Conservation (phyloP, 2,888 invertebrate genomes). For the Mesochorus sp. region DNA sequence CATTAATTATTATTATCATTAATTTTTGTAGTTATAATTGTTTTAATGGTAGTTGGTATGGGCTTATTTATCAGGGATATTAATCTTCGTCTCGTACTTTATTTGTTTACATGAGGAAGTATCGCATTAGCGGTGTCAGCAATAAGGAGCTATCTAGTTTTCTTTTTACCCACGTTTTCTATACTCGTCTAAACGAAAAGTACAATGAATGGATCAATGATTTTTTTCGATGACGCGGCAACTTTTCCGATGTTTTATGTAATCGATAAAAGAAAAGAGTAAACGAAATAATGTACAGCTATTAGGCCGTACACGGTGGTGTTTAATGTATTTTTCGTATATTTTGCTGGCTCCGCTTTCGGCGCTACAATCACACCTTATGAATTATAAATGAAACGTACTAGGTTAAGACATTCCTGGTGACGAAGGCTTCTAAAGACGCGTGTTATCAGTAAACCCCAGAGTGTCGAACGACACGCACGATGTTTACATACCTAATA, state of each 20-base stretch:
- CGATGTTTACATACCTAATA: conserved; percentile 34
- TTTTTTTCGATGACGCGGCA: neutral
- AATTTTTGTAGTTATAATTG: conserved; percentile 29
- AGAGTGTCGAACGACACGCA: conserved; percentile 21
- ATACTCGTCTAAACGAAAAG: neutral
- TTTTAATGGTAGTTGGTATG: conserved; percentile 40
- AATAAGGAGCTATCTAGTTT: conserved; percentile 36
- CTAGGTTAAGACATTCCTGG: neutral
- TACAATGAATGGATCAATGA: neutral
- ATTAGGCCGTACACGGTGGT: neutral
- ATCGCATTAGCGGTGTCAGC: conserved; percentile 42
- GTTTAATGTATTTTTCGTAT: too few relatives aligned
- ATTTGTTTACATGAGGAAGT: conserved; percentile 17
- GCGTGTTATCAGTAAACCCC: conserved; percentile 8
- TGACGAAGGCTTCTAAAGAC: neutral
- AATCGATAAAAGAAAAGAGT: neutral
- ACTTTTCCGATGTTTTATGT: too few relatives aligned
- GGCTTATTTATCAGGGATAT: conserved; percentile 31
- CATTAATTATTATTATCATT: conserved; percentile 12
- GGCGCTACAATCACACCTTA: neutral
- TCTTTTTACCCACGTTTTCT: conserved; percentile 9
- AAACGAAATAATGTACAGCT: neutral
- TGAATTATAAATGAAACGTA: neutral
- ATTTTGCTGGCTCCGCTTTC: too few relatives aligned
- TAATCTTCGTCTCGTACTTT: conserved; percentile 18